Evolutionary conservation across 2,113 vertebrate species (phyloP), one percentile per base, ranked within the genome.

Genomic region (Gymnorhina tibicen): DNA sequence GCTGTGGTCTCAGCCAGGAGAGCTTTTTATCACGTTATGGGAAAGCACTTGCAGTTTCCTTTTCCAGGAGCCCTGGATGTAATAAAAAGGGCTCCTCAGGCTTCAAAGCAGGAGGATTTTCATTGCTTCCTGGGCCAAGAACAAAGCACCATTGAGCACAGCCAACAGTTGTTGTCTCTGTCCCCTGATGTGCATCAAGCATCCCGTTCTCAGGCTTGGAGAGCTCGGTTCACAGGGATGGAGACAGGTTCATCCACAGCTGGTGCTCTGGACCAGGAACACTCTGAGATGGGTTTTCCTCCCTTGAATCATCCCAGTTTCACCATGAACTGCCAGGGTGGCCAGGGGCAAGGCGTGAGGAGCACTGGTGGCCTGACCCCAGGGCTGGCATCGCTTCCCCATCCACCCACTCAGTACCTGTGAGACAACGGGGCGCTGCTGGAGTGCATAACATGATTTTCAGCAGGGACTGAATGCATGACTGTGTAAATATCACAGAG

Each of bases 401-500:
- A 16, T 24, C 26, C 70, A 64, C 67, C 22, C 6, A 2, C 37
- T 32, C 0, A 0, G 63, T 85, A 95, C 93, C 96, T 96, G 68
- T 0, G 1, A 81, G 74, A 87, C 74, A 83, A 60, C 7, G 2
- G 33, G 67, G 37, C 2, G 2, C 80, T 59, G 74, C 44, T 19
- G n/a, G 88, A 66, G 53, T 22, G 77, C 55, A 56, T 53, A 92
- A 87, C 13, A 13, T 4, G 23, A 81, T 81, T 96, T 97, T 87
- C 94, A 95, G 87, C 77, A 63, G 93, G 70, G 68, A 93, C 70
- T 95, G 90, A 81, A 77, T 78, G 90, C 84, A 69, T 95, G 97
- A 95, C 94, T 95, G 78, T 96, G 95, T 91, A 92, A 97, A 95
- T 93, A 96, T 93, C 81, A 89, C 94, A 95, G 86, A 97, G 78